Percentiles rank a stretch among this genome's conserved stretches.
phyloP scores from a whole-genome alignment of 2,888 invertebrate genomes.

The Andrena bucephala region DNA sequence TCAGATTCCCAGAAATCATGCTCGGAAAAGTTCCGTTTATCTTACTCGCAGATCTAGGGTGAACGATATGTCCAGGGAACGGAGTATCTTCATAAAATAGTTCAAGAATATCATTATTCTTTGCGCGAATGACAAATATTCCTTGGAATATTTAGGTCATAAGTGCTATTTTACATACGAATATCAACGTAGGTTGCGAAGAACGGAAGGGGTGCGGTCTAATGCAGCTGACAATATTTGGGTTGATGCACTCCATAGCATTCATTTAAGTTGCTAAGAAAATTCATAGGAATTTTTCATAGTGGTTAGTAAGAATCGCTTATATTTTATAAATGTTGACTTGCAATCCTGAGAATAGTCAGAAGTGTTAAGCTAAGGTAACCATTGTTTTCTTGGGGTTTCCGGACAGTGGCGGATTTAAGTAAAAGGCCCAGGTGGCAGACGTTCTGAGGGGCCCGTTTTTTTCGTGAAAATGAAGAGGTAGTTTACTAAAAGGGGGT shows the following conservation, averaged over 20 bases:
- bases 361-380: no score
- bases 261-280: neutral
- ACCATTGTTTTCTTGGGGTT: no score
- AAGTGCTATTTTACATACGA: neutral
- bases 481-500: no score
- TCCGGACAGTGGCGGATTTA: no score
- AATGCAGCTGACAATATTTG: neutral
- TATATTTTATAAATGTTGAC: neutral
- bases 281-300: neutral
- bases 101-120: constrained; percentile 5
- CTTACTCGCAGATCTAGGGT: neutral
- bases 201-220: neutral
- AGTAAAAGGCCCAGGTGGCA: no score
- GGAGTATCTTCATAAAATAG: neutral
- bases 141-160: neutral
- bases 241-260: no score
- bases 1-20: neutral
- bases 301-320: neutral
- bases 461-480: no score
- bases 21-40: neutral
- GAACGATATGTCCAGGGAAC: neutral
- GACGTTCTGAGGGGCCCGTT: no score
- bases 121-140: neutral
- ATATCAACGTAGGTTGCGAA: neutral
- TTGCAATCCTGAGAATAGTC: no score